Conservation (phyloP, 2,797 vertebrate species). For the Pipistrellus pygmaeus region DNA sequence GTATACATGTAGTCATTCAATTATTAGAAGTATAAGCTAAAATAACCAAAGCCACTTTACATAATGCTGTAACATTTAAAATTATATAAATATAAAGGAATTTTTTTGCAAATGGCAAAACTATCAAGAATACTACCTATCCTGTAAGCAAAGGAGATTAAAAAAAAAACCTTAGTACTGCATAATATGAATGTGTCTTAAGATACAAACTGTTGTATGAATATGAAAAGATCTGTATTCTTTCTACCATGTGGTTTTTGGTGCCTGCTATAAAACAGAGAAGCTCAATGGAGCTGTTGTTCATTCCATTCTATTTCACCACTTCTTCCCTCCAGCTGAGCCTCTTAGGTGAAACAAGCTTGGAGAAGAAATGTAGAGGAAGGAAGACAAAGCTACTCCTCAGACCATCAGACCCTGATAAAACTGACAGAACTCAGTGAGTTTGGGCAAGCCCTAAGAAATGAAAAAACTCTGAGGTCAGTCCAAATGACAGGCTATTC, state of each 20-base stretch:
- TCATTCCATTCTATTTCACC: not conserved
- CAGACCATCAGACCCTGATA: not conserved
- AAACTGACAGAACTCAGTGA: not conserved
- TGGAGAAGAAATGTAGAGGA: not conserved
- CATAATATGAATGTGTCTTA: not conserved
- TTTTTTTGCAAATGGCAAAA: not conserved
- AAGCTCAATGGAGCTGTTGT: not conserved
- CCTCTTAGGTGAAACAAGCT: not conserved
- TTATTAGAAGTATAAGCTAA: not conserved
- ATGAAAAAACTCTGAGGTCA: not conserved
- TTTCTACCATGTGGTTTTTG: not conserved
- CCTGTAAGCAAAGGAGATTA: not conserved
- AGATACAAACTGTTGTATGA: not conserved
- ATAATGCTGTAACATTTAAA: constrained; percentile 20
- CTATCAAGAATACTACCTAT: not conserved
- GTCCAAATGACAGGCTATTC: not conserved
- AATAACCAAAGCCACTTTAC: not conserved
- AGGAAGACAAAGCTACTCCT: not conserved
- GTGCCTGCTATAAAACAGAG: not conserved
- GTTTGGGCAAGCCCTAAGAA: not conserved
- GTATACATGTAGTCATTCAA: not conserved
- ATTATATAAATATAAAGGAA: constrained; percentile 5
- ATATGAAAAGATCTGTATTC: not conserved
- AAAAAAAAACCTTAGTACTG: not conserved
- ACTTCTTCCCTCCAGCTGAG: not conserved